phyloP scores from a whole-genome alignment of 2,888 invertebrate species.

The Athalia circularis region DNA sequence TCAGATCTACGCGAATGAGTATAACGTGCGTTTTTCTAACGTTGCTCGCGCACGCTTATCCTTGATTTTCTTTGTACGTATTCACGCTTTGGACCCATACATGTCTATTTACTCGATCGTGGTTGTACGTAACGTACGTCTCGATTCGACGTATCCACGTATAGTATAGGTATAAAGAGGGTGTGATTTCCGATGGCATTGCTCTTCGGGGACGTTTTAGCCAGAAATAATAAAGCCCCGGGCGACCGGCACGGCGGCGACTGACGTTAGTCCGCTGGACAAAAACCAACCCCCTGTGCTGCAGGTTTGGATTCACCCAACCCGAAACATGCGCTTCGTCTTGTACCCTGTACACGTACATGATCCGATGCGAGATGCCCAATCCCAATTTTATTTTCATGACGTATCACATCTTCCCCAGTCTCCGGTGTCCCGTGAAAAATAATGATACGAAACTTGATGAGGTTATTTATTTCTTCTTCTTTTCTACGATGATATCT shows the following conservation, averaged over 20 bases:
- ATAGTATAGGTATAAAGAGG: conserved; percentile 4
- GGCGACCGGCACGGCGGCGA: neutral
- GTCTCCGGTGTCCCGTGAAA: conserved; percentile 28
- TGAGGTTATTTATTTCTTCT: neutral
- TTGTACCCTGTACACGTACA: neutral
- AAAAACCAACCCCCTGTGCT: conserved; percentile 12
- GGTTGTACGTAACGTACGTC: neutral
- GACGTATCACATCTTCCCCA: conserved; percentile 54
- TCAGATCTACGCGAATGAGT: too few species aligned
- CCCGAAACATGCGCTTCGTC: conserved; percentile 12
- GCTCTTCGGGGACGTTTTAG: conserved; percentile 51
- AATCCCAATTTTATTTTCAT: conserved; percentile 50
- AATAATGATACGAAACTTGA: conserved; percentile 34
- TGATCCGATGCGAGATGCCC: neutral
- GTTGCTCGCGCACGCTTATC: too few species aligned
- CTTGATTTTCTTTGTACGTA: neutral
- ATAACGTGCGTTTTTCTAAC: too few species aligned
- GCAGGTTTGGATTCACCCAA: too few species aligned
- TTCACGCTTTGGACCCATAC: neutral
- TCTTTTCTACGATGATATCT: neutral
- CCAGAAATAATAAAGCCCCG: conserved; percentile 47
- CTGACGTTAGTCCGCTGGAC: conserved; percentile 14
- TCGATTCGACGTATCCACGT: too few species aligned
- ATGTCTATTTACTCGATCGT: neutral
- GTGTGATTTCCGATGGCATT: conserved; percentile 60